phyloP scores from a whole-genome alignment of 2,888 invertebrate genomes.

The Agriopis marginaria region DNA sequence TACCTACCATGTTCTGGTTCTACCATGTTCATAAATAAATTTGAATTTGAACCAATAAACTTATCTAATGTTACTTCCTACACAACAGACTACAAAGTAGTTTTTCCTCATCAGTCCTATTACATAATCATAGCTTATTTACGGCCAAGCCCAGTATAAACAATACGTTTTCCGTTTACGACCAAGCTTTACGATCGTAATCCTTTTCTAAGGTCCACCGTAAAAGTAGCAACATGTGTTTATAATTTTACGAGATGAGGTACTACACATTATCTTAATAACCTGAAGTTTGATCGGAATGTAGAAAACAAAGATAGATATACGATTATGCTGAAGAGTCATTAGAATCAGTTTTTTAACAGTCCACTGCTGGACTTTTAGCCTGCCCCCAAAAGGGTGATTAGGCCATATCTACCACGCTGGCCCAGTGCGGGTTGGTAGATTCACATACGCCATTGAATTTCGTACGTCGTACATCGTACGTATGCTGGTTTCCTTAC shows the following conservation, averaged over 20 bases:
- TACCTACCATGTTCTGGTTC: too few relatives aligned
- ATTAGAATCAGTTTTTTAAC: too few relatives aligned
- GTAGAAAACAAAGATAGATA: not conserved
- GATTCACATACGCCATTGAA: too few relatives aligned
- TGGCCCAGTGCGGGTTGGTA: too few relatives aligned
- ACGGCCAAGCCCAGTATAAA: constrained; percentile 25
- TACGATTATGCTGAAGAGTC: not conserved
- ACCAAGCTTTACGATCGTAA: constrained; percentile 25
- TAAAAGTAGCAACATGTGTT: constrained; percentile 61
- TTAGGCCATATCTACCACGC: too few relatives aligned
- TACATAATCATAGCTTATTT: constrained; percentile 22
- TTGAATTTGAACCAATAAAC: too few relatives aligned
- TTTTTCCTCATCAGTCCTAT: constrained; percentile 9
- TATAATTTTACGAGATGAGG: constrained; percentile 54
- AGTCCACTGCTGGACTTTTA: too few relatives aligned
- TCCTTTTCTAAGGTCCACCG: constrained; percentile 41
- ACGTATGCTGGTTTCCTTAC: too few relatives aligned
- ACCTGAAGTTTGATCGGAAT: not conserved
- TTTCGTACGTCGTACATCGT: too few relatives aligned
- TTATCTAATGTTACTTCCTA: not conserved
- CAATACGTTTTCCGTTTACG: constrained; percentile 32
- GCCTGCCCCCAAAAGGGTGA: too few relatives aligned
- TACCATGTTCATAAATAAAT: too few relatives aligned
- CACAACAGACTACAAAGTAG: constrained; percentile 4
- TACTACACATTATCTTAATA: constrained; percentile 10